Conservation (phyloP, 2,113 vertebrate species). For the Patagioenas fasciata region DNA sequence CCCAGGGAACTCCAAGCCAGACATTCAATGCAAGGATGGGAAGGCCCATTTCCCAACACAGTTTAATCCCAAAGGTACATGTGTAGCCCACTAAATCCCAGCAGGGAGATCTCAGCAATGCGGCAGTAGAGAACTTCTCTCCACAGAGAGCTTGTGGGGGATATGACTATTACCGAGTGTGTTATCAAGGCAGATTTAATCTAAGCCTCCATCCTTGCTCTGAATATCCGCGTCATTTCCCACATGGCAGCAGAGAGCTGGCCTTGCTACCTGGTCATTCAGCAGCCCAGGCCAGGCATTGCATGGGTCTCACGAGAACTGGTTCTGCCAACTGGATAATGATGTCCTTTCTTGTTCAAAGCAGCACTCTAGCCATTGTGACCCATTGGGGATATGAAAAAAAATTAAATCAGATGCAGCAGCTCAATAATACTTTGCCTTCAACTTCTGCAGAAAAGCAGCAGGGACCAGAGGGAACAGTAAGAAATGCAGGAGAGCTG, state of each 20-base stretch:
- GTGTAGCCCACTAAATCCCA: not conserved
- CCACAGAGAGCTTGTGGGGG: rapidly evolving
- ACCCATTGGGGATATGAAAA: not conserved
- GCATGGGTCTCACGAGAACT: not conserved
- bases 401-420: slow-evolving; percentile 34
- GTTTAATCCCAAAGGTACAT: not conserved
- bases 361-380: not conserved
- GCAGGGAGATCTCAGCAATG: not conserved
- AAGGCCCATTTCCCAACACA: rapidly evolving
- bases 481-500: slow-evolving; percentile 32
- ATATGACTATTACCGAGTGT: not conserved
- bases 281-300: not conserved
- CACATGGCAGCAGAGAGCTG: not conserved
- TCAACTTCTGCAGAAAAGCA: not conserved
- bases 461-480: slow-evolving; percentile 10
- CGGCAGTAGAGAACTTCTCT: not conserved
- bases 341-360: not conserved
- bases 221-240: not conserved
- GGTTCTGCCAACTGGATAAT: slow-evolving; percentile 9
- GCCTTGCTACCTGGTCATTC: not conserved
- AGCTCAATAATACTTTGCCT: slow-evolving; percentile 48
- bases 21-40: not conserved
- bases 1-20: not conserved
- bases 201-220: not conserved
- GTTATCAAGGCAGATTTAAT: not conserved